Evolutionary conservation across 2,888 invertebrate genomes (phyloP), one percentile per base, ranked within the genome.

Genomic region (Noctua janthina): DNA sequence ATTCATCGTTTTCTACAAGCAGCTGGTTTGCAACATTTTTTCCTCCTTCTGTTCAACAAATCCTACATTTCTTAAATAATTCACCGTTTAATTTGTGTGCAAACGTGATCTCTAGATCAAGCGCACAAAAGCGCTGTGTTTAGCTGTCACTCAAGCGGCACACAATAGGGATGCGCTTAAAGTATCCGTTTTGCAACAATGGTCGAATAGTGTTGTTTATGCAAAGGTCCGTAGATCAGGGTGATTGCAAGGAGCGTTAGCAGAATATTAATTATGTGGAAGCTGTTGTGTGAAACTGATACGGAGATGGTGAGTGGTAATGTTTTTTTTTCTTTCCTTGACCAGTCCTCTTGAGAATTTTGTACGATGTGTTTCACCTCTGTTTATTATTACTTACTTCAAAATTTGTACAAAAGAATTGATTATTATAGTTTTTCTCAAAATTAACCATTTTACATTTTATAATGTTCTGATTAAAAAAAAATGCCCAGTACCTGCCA

Each of bases 131-230:
- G 87, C 83, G 87, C 91, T 90, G 93, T 94, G 94, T 93, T 92
- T 92, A 87, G 90, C 93, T 93, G 95, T 95, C 95, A 95, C 92
- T 95, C 95, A 95, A 91, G 88, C 86, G 87, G 88, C 59, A 74
- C 86, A 95, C 94, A 95, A 93, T 92, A 89, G 92, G 88, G 93
- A 94, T 93, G 94, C 92, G 93, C 92, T 92, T 93, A 92, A 90
- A 92, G 91, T 92, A 91, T 90, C 90, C 90, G 90, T 91, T 92
- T 88, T 85, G 92, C 91, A 92, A 95, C 95, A 94, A 94, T 93
- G 87, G 70, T 69, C 83, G 78, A 89, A 87, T 88, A 87, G 86
- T 86, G 85, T 84, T 89, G 89, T 89, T 89, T 92, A 90, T 92
- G 87, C 87, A 91, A 90, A 93, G 92, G 92, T 91, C 91, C 87